Evolutionary conservation across 2,797 vertebrate genomes (phyloP).

Genomic region (Rhinophrynus dorsalis): DNA sequence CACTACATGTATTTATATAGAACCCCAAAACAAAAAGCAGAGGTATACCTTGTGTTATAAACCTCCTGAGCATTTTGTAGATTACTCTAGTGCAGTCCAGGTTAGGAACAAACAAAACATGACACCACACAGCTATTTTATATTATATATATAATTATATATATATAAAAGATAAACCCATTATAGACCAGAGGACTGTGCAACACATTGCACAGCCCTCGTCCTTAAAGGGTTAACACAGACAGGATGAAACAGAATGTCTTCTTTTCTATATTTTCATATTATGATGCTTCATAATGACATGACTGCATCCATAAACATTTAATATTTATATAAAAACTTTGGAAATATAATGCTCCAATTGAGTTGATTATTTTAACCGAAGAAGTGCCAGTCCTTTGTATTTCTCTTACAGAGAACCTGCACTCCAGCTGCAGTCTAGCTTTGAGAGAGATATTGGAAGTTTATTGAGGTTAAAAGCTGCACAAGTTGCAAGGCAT

Average conservation of each 20-base stretch:
- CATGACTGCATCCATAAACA: no score
- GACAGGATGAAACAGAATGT: constrained; percentile 52
- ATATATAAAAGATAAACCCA: no score
- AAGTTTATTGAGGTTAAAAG: no score
- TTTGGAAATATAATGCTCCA: background rate
- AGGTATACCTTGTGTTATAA: constrained; percentile 67
- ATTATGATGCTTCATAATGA: background rate
- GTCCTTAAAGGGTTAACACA: no score
- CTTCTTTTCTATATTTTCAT: background rate
- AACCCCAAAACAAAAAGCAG: constrained; percentile 62
- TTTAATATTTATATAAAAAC: background rate
- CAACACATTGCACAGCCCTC: no score
- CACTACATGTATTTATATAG: constrained; percentile 58
- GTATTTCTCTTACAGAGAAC: no score
- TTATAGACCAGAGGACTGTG: no score
- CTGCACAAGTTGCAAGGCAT: no score
- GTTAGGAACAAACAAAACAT: constrained; percentile 68
- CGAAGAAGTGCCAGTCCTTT: background rate
- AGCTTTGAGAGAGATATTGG: no score
- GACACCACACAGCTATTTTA: constrained; percentile 47
- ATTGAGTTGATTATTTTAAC: background rate
- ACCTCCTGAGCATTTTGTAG: constrained; percentile 68
- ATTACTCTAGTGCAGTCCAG: constrained; percentile 73
- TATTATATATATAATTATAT: no score
- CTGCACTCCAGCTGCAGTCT: no score